Evolutionary conservation across 2,113 vertebrate genomes (phyloP), one percentile per base, ranked within the genome.

Genomic region (Toxotes chatareus): DNA sequence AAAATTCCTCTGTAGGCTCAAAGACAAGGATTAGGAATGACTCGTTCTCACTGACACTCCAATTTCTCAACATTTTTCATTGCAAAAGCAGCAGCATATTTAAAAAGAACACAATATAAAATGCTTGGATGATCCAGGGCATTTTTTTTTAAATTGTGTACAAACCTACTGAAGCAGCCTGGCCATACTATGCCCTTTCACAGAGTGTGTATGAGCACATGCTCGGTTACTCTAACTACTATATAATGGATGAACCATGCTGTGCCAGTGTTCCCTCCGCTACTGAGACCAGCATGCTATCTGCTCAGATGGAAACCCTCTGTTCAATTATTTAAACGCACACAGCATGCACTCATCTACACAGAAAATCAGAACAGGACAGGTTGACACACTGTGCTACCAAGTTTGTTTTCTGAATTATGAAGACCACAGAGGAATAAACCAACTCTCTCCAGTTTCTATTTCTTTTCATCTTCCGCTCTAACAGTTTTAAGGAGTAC

Each of bases 261-360:
- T 76, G 61, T 21, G 76, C 59, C 75, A 82, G 67, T 17, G 57
- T n/a, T 86, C 4, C 55, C 77, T 82, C 59, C 0, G n/a, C 68
- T 19, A 49, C 64, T 59, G 46, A 77, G 36, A 66, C 76, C 71
- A 76, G 56, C 63, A 53, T 1, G 74, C 51, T n/a, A 60, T 75
- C 73, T 63, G 70, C 63, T 76, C 40, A 6, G 63, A 69, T 79
- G n/a, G 77, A 79, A 84, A 65, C 38, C 46, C 46, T 80, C 68
- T 0, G 14, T 63, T 91, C 46, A 84, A 91, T 87, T 78, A 88
- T 90, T 89, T 76, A 91, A 11, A 47, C 74, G 27, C 73, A 82
- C 32, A 60, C 4, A 51, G 51, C 47, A 59, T 11, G 46, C 51
- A 23, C 61, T 44, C 19, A 71, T 66, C 56, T 11, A 27, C 38